Conservation (phyloP, 2,888 invertebrate genomes). For the Sepioteuthis lessoniana region DNA sequence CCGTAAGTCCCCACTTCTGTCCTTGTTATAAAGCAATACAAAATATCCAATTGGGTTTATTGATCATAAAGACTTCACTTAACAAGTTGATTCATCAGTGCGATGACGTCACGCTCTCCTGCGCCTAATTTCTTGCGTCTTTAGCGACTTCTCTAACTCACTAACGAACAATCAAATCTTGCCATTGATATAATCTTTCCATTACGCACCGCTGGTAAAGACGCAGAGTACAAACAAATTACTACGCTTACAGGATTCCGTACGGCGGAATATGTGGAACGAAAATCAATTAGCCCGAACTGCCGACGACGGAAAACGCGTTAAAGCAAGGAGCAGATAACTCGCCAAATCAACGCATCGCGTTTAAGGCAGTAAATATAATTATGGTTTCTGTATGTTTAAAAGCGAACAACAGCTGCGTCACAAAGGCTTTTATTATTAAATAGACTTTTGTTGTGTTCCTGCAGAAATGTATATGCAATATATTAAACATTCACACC, state of each 20-base stretch:
- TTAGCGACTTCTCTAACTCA: background rate
- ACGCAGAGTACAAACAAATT: background rate
- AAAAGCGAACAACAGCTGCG: slow-evolving; percentile 18
- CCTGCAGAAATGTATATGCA: background rate
- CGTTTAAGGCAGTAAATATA: background rate
- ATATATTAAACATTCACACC: background rate
- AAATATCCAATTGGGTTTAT: background rate
- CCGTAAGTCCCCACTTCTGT: too few species aligned
- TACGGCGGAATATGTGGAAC: background rate
- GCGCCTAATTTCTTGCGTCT: background rate
- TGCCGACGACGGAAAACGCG: background rate
- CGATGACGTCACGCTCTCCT: background rate
- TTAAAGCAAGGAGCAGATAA: background rate
- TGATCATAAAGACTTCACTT: background rate
- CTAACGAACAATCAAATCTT: slow-evolving; percentile 1
- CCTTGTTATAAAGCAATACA: background rate
- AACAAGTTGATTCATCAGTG: background rate
- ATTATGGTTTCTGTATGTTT: slow-evolving; percentile 33
- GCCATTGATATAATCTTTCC: background rate
- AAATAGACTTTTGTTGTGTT: background rate
- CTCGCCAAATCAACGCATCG: background rate
- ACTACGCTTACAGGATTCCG: background rate
- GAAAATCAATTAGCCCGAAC: background rate
- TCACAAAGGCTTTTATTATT: slow-evolving; percentile 2
- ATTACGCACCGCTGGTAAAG: background rate